phyloP scores from a whole-genome alignment of 2,113 vertebrate genomes.

The Calidris pugnax region DNA sequence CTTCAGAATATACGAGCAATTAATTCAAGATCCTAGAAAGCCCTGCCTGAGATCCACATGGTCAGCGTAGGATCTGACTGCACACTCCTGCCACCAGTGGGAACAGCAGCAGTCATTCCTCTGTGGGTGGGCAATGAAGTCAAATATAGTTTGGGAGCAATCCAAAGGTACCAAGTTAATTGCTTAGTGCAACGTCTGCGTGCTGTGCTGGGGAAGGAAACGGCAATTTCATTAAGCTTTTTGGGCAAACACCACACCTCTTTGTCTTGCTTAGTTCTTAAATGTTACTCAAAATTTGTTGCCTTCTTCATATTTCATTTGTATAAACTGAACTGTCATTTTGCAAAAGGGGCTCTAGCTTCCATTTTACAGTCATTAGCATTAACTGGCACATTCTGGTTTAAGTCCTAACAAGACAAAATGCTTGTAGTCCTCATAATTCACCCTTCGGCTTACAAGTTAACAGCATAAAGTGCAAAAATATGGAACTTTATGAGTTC shows the following conservation, averaged over 20 bases:
- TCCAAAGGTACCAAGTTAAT: slow-evolving; percentile 13
- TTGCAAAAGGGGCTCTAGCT: background rate
- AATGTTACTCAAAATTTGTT: background rate
- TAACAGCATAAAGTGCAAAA: background rate
- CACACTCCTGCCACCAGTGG: background rate
- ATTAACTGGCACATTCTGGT: background rate
- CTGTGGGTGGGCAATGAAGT: background rate
- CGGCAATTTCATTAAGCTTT: background rate
- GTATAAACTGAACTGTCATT: background rate
- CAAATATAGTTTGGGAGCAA: background rate
- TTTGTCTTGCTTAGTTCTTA: background rate
- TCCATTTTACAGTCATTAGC: background rate
- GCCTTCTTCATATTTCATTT: background rate
- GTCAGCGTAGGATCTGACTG: background rate
- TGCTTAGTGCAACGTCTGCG: background rate
- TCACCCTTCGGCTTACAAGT: background rate
- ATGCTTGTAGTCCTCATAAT: background rate
- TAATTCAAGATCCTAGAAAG: background rate
- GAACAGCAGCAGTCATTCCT: background rate
- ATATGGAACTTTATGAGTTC: background rate
- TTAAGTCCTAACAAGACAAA: background rate
- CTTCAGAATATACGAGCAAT: background rate
- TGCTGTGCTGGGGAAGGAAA: background rate
- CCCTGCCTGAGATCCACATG: background rate
- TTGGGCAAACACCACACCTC: background rate